Conservation (phyloP, 2,113 vertebrate genomes). For the Laticauda laticaudata region DNA sequence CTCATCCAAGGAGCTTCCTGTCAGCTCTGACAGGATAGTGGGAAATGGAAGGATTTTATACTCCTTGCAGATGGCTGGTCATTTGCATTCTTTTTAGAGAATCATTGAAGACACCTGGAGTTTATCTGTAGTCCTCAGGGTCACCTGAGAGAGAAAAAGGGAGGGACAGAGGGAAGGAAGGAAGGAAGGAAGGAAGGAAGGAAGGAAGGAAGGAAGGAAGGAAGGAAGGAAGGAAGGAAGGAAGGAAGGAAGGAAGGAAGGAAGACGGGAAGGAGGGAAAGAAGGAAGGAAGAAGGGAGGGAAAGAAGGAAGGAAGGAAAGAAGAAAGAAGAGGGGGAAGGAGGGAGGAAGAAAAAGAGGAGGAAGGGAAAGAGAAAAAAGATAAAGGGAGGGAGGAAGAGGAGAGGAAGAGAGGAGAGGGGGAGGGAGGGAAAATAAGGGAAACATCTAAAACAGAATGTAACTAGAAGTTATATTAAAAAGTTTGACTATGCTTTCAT, state of each 20-base stretch:
- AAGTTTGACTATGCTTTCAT: not conserved
- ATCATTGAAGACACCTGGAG: too few species aligned
- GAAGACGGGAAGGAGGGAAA: not conserved
- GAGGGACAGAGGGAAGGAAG: not conserved
- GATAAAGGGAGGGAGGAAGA: accelerated
- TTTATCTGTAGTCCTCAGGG: too few species aligned
- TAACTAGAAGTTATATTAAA: not conserved
- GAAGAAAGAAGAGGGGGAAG: too few species aligned
- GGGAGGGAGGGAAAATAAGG: not conserved
- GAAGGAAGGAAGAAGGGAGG: not conserved
- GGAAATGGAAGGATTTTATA: too few species aligned
- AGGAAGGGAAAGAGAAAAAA: not conserved
- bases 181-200: too few species aligned
- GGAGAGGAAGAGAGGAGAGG: accelerated
- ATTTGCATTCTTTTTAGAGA: too few species aligned
- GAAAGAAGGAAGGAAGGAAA: accelerated
- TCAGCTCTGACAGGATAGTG: too few species aligned
- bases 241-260: not conserved
- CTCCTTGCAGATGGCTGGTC: too few species aligned
- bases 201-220: accelerated
- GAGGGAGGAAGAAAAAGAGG: too few species aligned
- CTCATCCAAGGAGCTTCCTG: too few species aligned
- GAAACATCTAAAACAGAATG: not conserved
- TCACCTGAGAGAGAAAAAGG: not conserved
- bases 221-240: accelerated